Evolutionary conservation across 2,113 vertebrate species (phyloP).

Genomic region (Colaptes auratus): DNA sequence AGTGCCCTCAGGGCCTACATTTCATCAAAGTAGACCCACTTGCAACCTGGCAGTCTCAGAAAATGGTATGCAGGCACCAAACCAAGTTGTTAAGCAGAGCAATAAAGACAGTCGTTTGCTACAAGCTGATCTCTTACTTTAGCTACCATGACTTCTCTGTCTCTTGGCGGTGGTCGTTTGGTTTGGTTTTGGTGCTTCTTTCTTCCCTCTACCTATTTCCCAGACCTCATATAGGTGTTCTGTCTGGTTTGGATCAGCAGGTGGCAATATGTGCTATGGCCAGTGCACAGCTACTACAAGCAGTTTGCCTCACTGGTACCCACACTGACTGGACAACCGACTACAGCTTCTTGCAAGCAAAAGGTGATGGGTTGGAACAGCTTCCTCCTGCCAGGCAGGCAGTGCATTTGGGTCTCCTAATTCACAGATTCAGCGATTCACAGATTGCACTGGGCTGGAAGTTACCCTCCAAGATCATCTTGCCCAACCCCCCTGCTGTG

Average conservation of each 20-base stretch:
- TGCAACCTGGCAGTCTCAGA: neutral
- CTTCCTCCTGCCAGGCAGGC: neutral
- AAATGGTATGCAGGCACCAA: neutral
- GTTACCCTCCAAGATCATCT: no score
- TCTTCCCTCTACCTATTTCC: neutral
- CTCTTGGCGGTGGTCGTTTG: no score
- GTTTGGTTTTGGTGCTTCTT: neutral
- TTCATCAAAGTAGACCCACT: neutral
- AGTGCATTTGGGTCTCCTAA: neutral
- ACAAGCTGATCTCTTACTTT: neutral
- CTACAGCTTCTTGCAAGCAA: neutral
- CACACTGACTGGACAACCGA: neutral
- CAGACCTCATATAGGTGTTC: neutral
- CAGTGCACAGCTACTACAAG: neutral
- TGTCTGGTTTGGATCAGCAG: neutral
- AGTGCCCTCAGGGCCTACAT: neutral
- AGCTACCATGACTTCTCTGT: neutral
- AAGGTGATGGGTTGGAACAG: neutral
- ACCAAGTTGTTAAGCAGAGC: neutral
- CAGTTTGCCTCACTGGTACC: neutral
- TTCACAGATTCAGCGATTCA: no score
- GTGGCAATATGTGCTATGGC: neutral
- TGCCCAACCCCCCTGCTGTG: no score
- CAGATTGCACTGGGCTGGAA: no score
- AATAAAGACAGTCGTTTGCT: neutral